Percentiles rank a stretch among this genome's conserved stretches.
Conservation (phyloP, 2,888 invertebrate genomes). For the Drosophila monieri region DNA sequence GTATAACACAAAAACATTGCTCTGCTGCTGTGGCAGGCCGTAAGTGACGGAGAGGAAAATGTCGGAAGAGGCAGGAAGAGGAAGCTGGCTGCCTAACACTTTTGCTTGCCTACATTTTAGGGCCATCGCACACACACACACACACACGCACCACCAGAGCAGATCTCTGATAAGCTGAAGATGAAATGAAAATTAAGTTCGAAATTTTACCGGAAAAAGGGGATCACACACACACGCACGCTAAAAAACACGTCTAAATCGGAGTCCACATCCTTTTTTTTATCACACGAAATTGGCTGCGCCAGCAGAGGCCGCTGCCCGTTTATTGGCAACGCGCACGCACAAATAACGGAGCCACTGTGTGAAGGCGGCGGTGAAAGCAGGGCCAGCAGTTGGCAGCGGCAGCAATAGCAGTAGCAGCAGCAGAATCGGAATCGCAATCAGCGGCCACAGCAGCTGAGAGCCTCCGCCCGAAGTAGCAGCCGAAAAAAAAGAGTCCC, state of each 20-base stretch:
- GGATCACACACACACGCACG: constrained; percentile 6
- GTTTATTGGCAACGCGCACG: constrained; percentile 76
- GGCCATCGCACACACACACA: constrained; percentile 17
- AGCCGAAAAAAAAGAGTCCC: neutral
- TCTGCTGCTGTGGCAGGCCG: constrained; percentile 57
- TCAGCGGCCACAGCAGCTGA: constrained; percentile 40
- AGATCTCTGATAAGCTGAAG: neutral
- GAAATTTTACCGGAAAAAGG: constrained; percentile 11
- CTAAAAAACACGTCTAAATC: neutral
- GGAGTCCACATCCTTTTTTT: constrained; percentile 50
- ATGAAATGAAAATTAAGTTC: neutral
- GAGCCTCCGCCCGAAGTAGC: constrained; percentile 16
- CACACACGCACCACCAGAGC: constrained; percentile 18
- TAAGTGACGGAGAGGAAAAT: constrained; percentile 11
- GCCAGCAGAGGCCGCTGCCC: constrained; percentile 70
- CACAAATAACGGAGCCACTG: constrained; percentile 64
- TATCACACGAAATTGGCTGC: constrained; percentile 67
- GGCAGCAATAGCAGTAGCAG: constrained; percentile 18
- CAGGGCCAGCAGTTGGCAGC: constrained; percentile 31
- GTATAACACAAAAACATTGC: constrained; percentile 71
- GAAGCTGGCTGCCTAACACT: constrained; percentile 33
- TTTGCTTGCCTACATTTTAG: constrained; percentile 50
- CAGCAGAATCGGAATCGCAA: constrained; percentile 22
- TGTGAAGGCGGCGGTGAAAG: constrained; percentile 37
- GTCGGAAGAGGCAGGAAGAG: constrained; percentile 24